These are phyloP conservation scores for Cavia porcellus DNA, from an alignment of 2,113 vertebrate genomes.

Conservation along the genomic window DNA sequence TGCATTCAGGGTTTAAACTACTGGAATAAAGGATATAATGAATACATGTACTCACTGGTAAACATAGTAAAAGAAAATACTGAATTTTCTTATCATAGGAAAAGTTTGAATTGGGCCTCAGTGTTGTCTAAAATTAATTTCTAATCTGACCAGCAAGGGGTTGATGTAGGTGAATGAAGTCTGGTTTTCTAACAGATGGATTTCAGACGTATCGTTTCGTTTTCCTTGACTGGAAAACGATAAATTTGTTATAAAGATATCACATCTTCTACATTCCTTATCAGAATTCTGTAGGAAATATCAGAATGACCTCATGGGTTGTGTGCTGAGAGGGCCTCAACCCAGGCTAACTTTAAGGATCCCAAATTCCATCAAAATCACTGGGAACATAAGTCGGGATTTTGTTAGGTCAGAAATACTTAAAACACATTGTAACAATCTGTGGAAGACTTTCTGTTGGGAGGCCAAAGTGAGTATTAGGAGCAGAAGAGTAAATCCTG, in stretches of 20 bases:
- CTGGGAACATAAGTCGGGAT: not conserved
- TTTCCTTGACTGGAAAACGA: not conserved
- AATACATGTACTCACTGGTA: not conserved
- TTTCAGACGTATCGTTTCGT: not conserved
- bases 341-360: not conserved
- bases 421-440: not conserved
- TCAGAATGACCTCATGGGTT: not conserved
- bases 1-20: not conserved
- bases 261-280: not conserved
- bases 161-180: not conserved
- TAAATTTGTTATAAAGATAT: not conserved
- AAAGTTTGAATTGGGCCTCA: not conserved
- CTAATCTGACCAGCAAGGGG: not conserved
- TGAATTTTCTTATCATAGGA: not conserved
- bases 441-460: not conserved
- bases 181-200: not conserved
- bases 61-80: not conserved
- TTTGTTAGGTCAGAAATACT: not conserved
- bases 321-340: not conserved
- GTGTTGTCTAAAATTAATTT: conserved; percentile 22
- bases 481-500: not conserved
- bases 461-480: not conserved
- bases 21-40: not conserved
- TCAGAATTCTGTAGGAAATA: not conserved
- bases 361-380: not conserved